These are phyloP conservation scores for Kryptolebias marmoratus DNA, from an alignment of 2,113 vertebrate genomes.

Conservation along the genomic window DNA sequence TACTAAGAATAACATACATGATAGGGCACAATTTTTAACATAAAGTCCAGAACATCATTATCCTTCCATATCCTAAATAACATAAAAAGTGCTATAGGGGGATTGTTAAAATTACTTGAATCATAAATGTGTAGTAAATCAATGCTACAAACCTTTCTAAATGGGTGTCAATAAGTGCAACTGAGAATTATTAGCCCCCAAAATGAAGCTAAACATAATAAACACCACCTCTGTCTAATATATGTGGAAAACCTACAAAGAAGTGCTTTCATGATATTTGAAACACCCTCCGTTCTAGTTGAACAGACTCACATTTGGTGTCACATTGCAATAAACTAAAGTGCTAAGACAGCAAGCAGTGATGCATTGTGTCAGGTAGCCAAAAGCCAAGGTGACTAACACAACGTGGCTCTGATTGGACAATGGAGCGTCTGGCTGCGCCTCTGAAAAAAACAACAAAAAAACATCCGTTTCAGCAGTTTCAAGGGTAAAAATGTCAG, in stretches of 20 bases:
- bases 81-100: too few relatives aligned
- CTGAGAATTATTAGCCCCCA: neutral
- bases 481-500: slow-evolving; percentile 35
- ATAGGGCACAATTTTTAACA: too few relatives aligned
- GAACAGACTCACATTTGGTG: slow-evolving; percentile 5
- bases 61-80: too few relatives aligned
- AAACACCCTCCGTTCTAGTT: neutral
- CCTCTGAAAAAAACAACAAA: slow-evolving; percentile 13
- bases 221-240: neutral
- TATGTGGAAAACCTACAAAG: neutral
- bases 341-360: slow-evolving; percentile 33
- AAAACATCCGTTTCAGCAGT: slow-evolving; percentile 42
- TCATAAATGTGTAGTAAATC: too few relatives aligned
- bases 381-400: slow-evolving; percentile 48
- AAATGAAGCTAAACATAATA: slow-evolving; percentile 5
- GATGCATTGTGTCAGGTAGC: slow-evolving; percentile 26
- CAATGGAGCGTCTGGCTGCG: slow-evolving; percentile 18
- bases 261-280: neutral
- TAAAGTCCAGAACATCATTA: too few relatives aligned
- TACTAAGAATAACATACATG: too few relatives aligned
- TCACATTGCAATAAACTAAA: slow-evolving; percentile 44
- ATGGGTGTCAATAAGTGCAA: neutral
- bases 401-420: slow-evolving; percentile 14
- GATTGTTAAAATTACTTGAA: too few relatives aligned
- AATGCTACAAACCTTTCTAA: neutral